Evolutionary conservation across 2,797 vertebrate species (phyloP).

Genomic region (Anas capensis): DNA sequence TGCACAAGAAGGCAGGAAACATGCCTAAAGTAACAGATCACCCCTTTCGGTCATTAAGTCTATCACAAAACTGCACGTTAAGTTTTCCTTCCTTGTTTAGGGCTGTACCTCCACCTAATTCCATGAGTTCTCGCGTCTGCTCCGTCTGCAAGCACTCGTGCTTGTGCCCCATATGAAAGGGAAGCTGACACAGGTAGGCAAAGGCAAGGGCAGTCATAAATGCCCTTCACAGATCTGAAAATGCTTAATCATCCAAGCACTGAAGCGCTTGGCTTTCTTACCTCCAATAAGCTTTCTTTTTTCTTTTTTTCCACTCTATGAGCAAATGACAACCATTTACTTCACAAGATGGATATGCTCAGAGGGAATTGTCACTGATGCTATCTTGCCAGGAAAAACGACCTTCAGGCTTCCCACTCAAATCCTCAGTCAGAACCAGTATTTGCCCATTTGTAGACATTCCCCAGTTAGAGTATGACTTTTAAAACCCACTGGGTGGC

Average conservation of each 20-base stretch:
- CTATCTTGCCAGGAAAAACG: constrained; percentile 33
- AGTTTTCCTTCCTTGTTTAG: background rate
- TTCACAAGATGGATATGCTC: constrained; percentile 44
- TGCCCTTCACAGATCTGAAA: constrained; percentile 23
- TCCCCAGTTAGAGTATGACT: background rate
- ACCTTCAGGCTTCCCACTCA: constrained; percentile 6
- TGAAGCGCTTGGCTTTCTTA: constrained; percentile 4
- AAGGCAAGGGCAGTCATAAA: background rate
- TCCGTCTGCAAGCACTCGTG: background rate
- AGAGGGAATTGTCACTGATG: constrained; percentile 12
- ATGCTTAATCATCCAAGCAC: constrained; percentile 7
- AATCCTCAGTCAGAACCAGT: background rate
- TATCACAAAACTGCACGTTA: background rate
- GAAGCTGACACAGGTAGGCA: background rate
- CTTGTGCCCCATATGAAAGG: background rate
- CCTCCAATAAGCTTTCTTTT: background rate
- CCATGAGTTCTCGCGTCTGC: background rate
- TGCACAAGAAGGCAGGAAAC: background rate
- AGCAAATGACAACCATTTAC: constrained; percentile 53
- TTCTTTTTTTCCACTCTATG: background rate
- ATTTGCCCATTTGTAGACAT: background rate
- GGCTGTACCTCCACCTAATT: background rate
- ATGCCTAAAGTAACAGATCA: background rate
- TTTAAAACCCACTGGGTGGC: background rate
- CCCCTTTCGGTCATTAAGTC: background rate